Conservation (phyloP, 2,888 invertebrate genomes). For the Rhagium mordax region DNA sequence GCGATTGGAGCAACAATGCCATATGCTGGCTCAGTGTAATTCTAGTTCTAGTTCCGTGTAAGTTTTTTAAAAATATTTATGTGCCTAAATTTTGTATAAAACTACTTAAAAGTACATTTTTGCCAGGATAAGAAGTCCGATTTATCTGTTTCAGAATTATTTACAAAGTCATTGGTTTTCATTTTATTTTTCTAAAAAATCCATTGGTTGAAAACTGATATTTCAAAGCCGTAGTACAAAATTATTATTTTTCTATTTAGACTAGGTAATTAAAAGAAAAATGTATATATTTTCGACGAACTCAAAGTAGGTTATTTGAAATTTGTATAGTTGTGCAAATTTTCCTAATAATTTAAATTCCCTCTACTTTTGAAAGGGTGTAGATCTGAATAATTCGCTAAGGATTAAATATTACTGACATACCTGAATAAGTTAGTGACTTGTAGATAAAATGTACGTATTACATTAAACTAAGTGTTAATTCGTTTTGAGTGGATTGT, state of each 20-base stretch:
- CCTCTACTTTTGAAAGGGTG: constrained; percentile 8
- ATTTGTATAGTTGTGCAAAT: constrained; percentile 29
- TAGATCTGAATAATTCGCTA: constrained; percentile 9
- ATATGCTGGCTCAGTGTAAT: constrained; percentile 69
- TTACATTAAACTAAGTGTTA: constrained; percentile 20
- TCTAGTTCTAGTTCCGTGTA: constrained; percentile 57
- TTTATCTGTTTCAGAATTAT: neutral
- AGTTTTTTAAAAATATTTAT: constrained; percentile 13
- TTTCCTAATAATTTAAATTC: neutral
- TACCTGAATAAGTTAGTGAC: constrained; percentile 21
- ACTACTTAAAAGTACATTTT: neutral
- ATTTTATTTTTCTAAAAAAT: neutral
- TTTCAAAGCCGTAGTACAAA: constrained; percentile 21
- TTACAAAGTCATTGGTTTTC: neutral
- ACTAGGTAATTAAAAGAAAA: neutral
- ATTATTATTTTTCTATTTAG: constrained; percentile 31
- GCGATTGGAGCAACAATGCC: constrained; percentile 73
- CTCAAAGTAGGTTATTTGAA: constrained; percentile 16
- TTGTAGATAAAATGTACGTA: constrained; percentile 25
- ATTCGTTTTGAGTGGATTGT: constrained; percentile 33
- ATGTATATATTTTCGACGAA: constrained; percentile 5
- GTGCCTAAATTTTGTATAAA: constrained; percentile 16
- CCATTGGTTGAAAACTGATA: neutral
- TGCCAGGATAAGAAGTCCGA: neutral
- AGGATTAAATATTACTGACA: constrained; percentile 14